phyloP scores from a whole-genome alignment of 2,113 vertebrate genomes.

The Balaeniceps rex region DNA sequence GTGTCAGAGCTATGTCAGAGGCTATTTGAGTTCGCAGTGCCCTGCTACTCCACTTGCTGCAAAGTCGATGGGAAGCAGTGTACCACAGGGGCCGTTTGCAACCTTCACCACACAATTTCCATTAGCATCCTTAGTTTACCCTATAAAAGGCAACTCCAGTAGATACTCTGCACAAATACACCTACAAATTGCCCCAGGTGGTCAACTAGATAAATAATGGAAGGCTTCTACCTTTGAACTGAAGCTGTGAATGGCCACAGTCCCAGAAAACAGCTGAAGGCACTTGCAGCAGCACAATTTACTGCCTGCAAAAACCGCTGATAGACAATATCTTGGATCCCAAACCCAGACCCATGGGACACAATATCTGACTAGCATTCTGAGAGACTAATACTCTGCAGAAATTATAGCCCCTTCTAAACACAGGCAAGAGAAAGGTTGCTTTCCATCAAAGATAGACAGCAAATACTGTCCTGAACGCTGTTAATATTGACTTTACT shows the following conservation, averaged over 20 bases:
- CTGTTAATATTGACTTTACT: constrained; percentile 55
- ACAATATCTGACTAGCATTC: not conserved
- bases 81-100: not conserved
- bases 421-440: not conserved
- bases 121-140: not conserved
- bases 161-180: not conserved
- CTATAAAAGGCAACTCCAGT: not conserved
- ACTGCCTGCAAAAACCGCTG: constrained; percentile 1
- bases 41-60: not conserved
- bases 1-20: not conserved
- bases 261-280: not conserved
- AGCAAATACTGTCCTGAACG: not conserved
- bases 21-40: accelerated
- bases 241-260: not conserved
- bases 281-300: not conserved
- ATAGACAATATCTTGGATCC: not conserved
- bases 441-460: constrained; percentile 8
- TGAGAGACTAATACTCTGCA: not conserved
- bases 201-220: constrained; percentile 41
- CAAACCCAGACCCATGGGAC: not conserved
- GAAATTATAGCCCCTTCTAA: not conserved
- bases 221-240: constrained; percentile 19
- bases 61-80: not conserved
- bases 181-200: not conserved
- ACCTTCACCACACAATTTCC: not conserved